Evolutionary conservation across 1,140 invertebrate species (phyloP).

Genomic region (Solenopsis invicta): DNA sequence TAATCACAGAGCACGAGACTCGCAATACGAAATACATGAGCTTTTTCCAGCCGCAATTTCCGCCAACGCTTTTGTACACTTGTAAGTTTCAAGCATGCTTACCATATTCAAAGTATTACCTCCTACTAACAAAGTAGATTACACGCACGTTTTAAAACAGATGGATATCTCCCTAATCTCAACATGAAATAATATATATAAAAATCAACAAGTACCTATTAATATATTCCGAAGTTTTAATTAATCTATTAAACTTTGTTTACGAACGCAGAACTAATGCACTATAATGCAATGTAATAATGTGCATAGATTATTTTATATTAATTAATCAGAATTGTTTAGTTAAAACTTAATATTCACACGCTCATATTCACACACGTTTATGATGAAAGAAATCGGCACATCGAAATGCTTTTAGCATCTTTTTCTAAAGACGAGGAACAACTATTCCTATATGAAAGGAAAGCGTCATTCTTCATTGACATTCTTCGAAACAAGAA

Average conservation of each 20-base stretch:
- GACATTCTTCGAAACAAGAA: conserved; percentile 21
- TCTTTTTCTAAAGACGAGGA: neutral
- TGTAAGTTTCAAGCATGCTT: conserved; percentile 7
- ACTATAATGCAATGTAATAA: too few species aligned
- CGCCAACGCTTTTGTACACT: neutral
- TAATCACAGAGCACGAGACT: conserved; percentile 44
- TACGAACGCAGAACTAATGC: neutral
- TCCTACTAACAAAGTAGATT: conserved; percentile 1
- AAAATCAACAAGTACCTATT: neutral
- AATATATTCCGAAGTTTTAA: neutral
- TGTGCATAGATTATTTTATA: neutral
- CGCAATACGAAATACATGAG: conserved; percentile 39
- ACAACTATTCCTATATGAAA: conserved; percentile 19
- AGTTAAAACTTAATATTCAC: neutral
- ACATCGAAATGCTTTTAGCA: conserved; percentile 12
- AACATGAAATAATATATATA: neutral
- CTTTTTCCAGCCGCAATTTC: conserved; percentile 48
- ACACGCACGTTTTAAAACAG: neutral
- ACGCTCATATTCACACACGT: neutral
- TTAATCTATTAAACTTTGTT: neutral
- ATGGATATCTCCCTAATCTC: neutral
- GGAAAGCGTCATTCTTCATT: conserved; percentile 16
- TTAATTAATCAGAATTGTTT: neutral
- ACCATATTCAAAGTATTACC: neutral
- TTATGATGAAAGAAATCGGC: neutral